Evolutionary conservation across 2,888 invertebrate genomes (phyloP), one percentile per base, ranked within the genome.

Genomic region (Phortica okadai): DNA sequence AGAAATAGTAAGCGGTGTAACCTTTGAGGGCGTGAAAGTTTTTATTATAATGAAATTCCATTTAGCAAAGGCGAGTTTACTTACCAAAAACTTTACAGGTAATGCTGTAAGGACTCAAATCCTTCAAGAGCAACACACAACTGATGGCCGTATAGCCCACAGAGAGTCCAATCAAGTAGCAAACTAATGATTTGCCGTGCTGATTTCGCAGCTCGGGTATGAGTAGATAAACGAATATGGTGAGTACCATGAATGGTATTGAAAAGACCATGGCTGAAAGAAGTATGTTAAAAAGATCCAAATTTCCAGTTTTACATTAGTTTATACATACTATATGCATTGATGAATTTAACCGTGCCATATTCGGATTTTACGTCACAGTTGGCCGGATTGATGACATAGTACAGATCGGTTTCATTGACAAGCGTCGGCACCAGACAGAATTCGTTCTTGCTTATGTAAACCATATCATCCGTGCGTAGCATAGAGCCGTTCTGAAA

Each of bases 171-270:
- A 93, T 91, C 54, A 96, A 94, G 90, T 96, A 96, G 77, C 95
- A 94, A 93, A 96, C 95, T 78, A 96, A 90, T 0, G 95, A 95
- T 91, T 94, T 94, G n/a, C 95, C 95, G 84, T 96, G 96, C 16
- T 96, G 92, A 89, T 95, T 96, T 69, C 94, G 92, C 56, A 95
- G 90, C 80, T 96, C 95, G 0, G 95, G 94, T 75, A 96, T 93
- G 69, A 94, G 90, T 4, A 94, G 94, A 89, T 96, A 96, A 0
- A 96, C 95, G 62, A 95, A 83, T 81, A 96, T 94, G 2, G 96
- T 96, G 0, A 94, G 92, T 73, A 95, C 85, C 59, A 96, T 93
- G 82, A 96, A 96, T 2, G 95, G 95, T 77, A 95, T 93, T 2
- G 96, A 96, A 33, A 95, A 92, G 3, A 95, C 91, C 90, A 96